Evolutionary conservation across 2,113 vertebrate species (phyloP).

Genomic region (Cyanoramphus novaezelandiae): DNA sequence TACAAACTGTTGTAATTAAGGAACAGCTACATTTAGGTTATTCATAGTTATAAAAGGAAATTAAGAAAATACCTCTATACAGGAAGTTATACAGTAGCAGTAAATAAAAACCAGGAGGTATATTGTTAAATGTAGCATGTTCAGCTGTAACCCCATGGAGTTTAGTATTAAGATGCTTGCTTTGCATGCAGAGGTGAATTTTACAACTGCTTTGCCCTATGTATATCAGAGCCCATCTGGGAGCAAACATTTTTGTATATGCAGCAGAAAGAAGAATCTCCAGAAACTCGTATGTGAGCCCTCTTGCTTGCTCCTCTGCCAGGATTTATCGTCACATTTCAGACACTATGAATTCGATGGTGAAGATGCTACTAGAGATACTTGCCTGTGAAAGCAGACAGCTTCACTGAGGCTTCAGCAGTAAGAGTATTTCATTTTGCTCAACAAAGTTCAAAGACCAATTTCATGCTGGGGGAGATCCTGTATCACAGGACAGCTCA

Average conservation of each 20-base stretch:
- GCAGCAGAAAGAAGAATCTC: background rate
- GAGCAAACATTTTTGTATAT: background rate
- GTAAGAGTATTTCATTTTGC: background rate
- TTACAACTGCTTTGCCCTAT: background rate
- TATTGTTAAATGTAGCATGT: constrained; percentile 22
- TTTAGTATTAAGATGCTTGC: background rate
- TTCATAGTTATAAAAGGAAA: background rate
- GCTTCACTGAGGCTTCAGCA: background rate
- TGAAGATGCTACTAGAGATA: background rate
- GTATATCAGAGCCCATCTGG: background rate
- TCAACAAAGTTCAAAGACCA: background rate
- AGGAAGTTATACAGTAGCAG: constrained; percentile 32
- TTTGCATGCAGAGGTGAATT: background rate
- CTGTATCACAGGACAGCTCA: background rate
- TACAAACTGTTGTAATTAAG: background rate
- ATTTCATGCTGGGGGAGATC: background rate
- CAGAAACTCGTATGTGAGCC: background rate
- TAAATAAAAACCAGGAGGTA: constrained; percentile 51
- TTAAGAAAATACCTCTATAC: background rate
- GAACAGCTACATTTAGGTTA: constrained; percentile 7
- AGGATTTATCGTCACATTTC: background rate
- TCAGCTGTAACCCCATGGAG: background rate
- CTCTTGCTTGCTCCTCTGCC: background rate
- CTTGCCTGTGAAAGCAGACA: background rate
- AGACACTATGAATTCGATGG: background rate